phyloP scores from a whole-genome alignment of 2,113 vertebrate genomes.

The Cervus canadensis region DNA sequence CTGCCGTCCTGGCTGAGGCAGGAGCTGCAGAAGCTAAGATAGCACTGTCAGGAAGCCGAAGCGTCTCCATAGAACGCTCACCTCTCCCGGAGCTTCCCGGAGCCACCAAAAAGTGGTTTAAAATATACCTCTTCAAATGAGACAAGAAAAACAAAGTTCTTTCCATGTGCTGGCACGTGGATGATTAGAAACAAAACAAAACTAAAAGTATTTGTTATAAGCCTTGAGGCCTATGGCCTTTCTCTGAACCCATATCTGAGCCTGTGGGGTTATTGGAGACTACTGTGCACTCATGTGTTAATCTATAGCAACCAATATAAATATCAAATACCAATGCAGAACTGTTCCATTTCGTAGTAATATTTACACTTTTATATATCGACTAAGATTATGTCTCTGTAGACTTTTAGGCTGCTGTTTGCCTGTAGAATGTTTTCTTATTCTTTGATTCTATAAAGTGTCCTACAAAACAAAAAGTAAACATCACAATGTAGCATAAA shows the following conservation, averaged over 20 bases:
- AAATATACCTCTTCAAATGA: conserved; percentile 76
- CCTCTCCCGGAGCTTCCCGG: conserved; percentile 56
- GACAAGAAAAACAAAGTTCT: conserved; percentile 53
- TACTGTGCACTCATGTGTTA: conserved; percentile 57
- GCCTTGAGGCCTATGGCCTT: conserved; percentile 54
- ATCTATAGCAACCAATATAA: conserved; percentile 55
- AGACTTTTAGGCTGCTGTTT: conserved; percentile 69
- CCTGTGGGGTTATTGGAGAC: conserved; percentile 59
- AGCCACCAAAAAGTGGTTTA: conserved; percentile 70
- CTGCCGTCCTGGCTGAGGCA: conserved; percentile 96
- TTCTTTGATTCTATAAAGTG: conserved; percentile 61
- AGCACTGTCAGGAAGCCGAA: conserved; percentile 69
- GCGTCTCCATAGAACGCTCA: neutral
- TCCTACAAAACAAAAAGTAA: conserved; percentile 49
- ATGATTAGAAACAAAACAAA: conserved; percentile 46
- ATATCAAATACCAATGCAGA: conserved; percentile 47
- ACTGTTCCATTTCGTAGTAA: conserved; percentile 52
- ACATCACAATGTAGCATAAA: conserved; percentile 54
- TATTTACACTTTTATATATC: conserved; percentile 73
- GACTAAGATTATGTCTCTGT: conserved; percentile 66
- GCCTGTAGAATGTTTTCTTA: conserved; percentile 69
- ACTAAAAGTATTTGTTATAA: conserved; percentile 29
- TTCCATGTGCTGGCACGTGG: conserved; percentile 84
- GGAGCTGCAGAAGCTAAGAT: conserved; percentile 97
- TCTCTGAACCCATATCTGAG: conserved; percentile 55